Conservation (phyloP, 2,797 vertebrate genomes). For the Sciurus carolinensis region DNA sequence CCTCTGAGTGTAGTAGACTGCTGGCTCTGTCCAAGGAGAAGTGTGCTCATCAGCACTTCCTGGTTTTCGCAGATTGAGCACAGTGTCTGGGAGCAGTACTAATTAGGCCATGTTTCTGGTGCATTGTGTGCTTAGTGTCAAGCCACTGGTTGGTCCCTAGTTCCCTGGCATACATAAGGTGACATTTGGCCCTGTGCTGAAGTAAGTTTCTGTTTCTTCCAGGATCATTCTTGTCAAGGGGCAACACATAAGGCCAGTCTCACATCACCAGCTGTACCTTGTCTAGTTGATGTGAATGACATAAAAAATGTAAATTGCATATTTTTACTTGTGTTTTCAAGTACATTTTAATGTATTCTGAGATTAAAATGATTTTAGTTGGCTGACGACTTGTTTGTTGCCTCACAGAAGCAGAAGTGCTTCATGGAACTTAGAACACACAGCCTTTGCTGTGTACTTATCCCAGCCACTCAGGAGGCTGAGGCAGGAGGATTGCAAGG, state of each 20-base stretch:
- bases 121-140: too few relatives aligned
- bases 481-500: not conserved
- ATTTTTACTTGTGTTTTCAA: not conserved
- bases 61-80: not conserved
- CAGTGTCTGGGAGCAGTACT: not conserved
- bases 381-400: not conserved
- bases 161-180: not conserved
- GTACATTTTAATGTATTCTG: not conserved
- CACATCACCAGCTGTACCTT: not conserved
- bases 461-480: not conserved
- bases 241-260: not conserved
- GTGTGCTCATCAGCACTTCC: not conserved
- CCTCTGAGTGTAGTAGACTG: not conserved
- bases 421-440: rapidly evolving
- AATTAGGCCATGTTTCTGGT: not conserved
- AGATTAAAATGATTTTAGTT: not conserved
- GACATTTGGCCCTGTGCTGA: not conserved
- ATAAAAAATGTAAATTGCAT: not conserved
- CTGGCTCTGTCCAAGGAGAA: not conserved
- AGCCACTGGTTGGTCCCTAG: not conserved
- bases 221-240: not conserved
- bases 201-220: not conserved
- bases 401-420: not conserved
- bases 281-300: rapidly evolving
- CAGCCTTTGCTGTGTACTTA: not conserved